Base-by-base conservation (phyloP, 2,113 vertebrate species). In the Sigmodon hispidus region DNA sequence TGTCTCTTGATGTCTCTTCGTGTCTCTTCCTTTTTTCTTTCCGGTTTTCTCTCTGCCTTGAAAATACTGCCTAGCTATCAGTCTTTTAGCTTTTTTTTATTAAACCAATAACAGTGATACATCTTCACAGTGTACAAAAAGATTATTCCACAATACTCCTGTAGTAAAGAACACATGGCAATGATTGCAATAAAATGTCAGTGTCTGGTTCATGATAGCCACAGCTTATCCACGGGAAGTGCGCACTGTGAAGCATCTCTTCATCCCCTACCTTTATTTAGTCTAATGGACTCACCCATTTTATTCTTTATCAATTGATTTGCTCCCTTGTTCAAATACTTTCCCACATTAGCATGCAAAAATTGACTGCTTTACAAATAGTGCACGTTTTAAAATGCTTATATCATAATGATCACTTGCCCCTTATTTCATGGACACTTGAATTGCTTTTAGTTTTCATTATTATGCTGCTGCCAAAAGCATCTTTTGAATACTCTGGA, bases 301-400 rank as follows among this genome's bases (percentile, higher is more conserved):
- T 29, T 75, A 12, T 77, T 90, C 7, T 83, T 84, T 84, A 80
- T n/a, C 34, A 70, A 9, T 40, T 90, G 83, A 89, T 50, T 75
- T 92, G 16, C 8, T 63, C 76, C 89, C 81, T 94, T 52, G 87
- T 59, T 87, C 81, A 72, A n/a, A 50, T 76, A 89, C 76, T 24
- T 77, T 76, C 21, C 26, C 16, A 40, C 90, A 81, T 43, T 52
- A 43, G 40, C 61, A 75, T 65, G 59, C 75, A 93, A 90, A 92
- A 88, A 70, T 22, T 40, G 45, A 72, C 26, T 73, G n/a, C 31
- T 83, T 93, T 81, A 63, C 21, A 83, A 90, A 76, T 36, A 86
- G 4, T 70, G 59, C 29, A n/a, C 36, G 80, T 88, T 34, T 67
- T 93, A 63, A 57, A 63, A 24, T 69, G 29, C 45, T 17, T 70